Percentiles rank a stretch among this genome's conserved stretches.
phyloP scores from a whole-genome alignment of 2,797 vertebrate genomes.

The Amphiprion clarkii region DNA sequence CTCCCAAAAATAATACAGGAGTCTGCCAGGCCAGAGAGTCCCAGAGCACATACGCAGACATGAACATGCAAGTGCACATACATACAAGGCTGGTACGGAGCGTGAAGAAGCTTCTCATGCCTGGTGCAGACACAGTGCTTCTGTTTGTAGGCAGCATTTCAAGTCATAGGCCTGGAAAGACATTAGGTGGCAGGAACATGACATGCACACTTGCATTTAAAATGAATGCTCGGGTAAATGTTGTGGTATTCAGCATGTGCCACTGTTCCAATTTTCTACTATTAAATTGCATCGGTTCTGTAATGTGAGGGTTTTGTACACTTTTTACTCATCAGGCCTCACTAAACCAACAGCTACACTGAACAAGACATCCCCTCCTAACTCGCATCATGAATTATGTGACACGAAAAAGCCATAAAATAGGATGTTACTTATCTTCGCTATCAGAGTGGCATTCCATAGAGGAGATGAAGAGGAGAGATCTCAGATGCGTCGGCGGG shows the following conservation, averaged over 20 bases:
- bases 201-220: constrained; percentile 35
- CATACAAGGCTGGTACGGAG: constrained; percentile 4
- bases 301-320: constrained; percentile 24
- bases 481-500: constrained; percentile 60
- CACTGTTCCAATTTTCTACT: constrained; percentile 14
- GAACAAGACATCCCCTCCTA: constrained; percentile 35
- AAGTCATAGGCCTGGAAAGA: constrained; percentile 6
- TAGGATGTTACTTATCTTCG: constrained; percentile 72
- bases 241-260: constrained; percentile 16
- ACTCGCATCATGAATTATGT: constrained; percentile 64
- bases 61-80: constrained; percentile 38
- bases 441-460: constrained; percentile 67
- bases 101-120: constrained; percentile 31
- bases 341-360: constrained; percentile 21
- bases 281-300: constrained; percentile 27
- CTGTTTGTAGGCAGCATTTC: constrained; percentile 26
- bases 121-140: constrained; percentile 6
- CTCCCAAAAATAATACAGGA: constrained; percentile 87
- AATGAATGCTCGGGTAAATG: constrained; percentile 39
- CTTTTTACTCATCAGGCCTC: constrained; percentile 30
- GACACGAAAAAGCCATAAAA: constrained; percentile 69
- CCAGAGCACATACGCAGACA: constrained; percentile 43
- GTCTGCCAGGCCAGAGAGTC: constrained; percentile 71
- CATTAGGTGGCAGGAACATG: constrained; percentile 34
- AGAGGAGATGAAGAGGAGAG: constrained; percentile 52